Evolutionary conservation across 2,113 vertebrate genomes (phyloP).

Genomic region (Bujurquina vittata): DNA sequence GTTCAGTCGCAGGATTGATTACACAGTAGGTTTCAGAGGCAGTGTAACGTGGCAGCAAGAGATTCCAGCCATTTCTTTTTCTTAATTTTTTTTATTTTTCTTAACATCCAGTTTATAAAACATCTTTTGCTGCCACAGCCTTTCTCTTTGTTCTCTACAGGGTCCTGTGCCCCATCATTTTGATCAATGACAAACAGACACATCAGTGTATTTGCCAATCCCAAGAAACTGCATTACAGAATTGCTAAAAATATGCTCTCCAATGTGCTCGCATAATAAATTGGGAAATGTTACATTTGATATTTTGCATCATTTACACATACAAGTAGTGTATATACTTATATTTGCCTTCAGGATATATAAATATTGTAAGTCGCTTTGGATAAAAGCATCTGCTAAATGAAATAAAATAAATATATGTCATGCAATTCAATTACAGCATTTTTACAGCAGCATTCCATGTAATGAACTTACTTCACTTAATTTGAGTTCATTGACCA

Average conservation of each 20-base stretch:
- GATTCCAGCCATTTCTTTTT: not conserved
- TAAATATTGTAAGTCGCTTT: too few species aligned
- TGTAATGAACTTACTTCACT: not conserved
- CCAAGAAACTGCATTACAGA: not conserved
- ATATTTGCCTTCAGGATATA: not conserved
- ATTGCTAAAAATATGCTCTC: not conserved
- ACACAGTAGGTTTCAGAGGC: slow-evolving; percentile 34
- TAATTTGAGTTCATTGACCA: not conserved
- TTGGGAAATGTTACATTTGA: not conserved
- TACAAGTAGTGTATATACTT: not conserved
- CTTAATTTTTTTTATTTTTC: slow-evolving; percentile 4
- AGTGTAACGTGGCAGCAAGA: slow-evolving; percentile 16
- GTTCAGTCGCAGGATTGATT: slow-evolving; percentile 68
- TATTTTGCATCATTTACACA: not conserved
- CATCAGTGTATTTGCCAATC: not conserved
- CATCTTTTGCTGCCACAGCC: not conserved
- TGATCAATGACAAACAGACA: not conserved
- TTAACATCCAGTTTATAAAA: not conserved
- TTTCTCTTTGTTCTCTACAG: not conserved
- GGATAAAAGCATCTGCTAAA: too few species aligned
- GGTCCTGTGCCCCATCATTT: not conserved
- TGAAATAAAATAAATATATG: too few species aligned
- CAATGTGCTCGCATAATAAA: not conserved
- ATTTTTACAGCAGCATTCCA: not conserved
- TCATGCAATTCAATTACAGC: not conserved